A percentile compares a stretch with the other conserved stretches of the same genome.
Conservation (phyloP, 2,888 invertebrate species). For the Cyrtodaria siliqua region DNA sequence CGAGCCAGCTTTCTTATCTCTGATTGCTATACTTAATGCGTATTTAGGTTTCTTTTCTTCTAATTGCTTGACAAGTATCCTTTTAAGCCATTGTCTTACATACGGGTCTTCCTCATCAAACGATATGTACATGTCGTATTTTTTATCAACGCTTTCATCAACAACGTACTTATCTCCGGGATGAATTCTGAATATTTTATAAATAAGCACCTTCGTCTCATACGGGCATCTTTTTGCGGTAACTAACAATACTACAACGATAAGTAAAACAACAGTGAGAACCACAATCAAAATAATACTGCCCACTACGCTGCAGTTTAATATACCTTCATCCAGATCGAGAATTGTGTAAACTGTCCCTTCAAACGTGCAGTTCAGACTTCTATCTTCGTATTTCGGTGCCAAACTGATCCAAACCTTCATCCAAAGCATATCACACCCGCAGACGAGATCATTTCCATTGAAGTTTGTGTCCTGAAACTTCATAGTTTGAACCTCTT, state of each 20-base stretch:
- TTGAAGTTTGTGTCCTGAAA: conserved; percentile 30
- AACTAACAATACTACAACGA: conserved; percentile 51
- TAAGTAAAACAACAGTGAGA: conserved; percentile 41
- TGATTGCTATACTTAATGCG: conserved; percentile 40
- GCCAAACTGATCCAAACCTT: conserved; percentile 61
- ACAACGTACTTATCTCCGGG: conserved; percentile 63
- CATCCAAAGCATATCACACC: conserved; percentile 64
- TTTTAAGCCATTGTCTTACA: conserved; percentile 63
- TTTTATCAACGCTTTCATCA: conserved; percentile 36
- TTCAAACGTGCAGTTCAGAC: conserved; percentile 51
- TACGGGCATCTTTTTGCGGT: conserved; percentile 69
- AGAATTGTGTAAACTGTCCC: conserved; percentile 39
- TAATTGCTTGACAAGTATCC: conserved; percentile 51
- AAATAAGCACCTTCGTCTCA: conserved; percentile 65
- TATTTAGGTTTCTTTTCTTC: conserved; percentile 59
- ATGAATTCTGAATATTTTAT: conserved; percentile 61
- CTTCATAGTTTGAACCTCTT: conserved; percentile 48
- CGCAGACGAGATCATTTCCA: conserved; percentile 51
- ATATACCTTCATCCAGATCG: conserved; percentile 44
- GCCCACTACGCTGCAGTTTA: conserved; percentile 56
- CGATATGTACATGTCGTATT: conserved; percentile 57
- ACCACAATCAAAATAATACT: conserved; percentile 54
- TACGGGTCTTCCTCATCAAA: conserved; percentile 65
- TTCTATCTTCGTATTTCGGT: conserved; percentile 28
- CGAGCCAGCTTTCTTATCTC: conserved; percentile 40